Evolutionary conservation across 2,113 vertebrate genomes (phyloP).

Genomic region (Notiomystis cincta): DNA sequence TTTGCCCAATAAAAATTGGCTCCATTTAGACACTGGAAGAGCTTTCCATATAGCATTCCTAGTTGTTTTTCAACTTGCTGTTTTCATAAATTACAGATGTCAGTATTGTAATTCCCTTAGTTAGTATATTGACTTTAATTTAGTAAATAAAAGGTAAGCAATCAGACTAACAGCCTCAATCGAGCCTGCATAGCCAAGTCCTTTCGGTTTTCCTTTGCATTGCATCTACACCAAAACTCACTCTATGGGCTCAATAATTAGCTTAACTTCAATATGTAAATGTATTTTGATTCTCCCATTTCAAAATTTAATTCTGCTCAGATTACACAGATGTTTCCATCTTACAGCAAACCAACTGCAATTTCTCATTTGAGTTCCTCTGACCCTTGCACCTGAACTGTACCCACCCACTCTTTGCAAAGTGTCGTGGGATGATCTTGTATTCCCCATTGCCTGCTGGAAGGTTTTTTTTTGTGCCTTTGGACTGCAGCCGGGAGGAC

Average conservation of each 20-base stretch:
- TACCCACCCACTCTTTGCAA: neutral
- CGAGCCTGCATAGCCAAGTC: neutral
- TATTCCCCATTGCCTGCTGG: too few species aligned
- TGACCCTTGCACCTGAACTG: accelerated
- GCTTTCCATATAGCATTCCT: neutral
- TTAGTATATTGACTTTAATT: neutral
- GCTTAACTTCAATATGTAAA: neutral
- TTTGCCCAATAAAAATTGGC: neutral
- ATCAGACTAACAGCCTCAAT: neutral
- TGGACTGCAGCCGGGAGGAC: too few species aligned
- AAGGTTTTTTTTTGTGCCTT: too few species aligned
- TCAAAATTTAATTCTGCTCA: neutral
- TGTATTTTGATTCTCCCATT: neutral
- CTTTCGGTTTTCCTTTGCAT: neutral
- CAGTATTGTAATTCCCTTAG: neutral
- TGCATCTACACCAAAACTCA: neutral
- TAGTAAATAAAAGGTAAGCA: neutral
- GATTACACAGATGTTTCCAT: neutral
- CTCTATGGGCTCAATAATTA: neutral
- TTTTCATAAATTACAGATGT: neutral
- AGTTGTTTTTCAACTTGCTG: neutral
- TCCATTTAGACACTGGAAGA: neutral
- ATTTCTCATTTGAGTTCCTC: neutral
- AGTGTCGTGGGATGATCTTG: too few species aligned
- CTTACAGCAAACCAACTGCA: neutral